These are phyloP conservation scores for Bagarius yarrelli DNA, from an alignment of 2,113 vertebrate genomes.

Conservation along the genomic window DNA sequence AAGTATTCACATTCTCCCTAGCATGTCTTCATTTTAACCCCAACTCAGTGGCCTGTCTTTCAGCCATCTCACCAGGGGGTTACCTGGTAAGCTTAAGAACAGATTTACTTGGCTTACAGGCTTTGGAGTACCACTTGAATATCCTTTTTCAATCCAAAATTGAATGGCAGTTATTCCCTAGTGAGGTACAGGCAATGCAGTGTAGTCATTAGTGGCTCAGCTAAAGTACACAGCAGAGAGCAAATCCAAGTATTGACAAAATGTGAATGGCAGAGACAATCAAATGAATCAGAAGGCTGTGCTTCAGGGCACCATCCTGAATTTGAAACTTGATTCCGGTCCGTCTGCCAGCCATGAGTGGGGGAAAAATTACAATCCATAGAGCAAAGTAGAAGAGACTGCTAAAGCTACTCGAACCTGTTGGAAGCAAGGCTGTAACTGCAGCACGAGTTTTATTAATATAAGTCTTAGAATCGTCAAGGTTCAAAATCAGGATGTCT, in stretches of 20 bases:
- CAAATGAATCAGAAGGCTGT: conserved; percentile 29
- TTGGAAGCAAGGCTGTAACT: neutral
- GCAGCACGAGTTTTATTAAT: neutral
- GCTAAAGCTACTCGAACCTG: neutral
- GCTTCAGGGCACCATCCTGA: neutral
- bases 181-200: conserved; percentile 25
- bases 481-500: neutral
- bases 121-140: conserved; percentile 12
- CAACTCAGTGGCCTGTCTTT: conserved; percentile 32
- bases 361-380: neutral
- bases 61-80: conserved; percentile 44
- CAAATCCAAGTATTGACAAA: conserved; percentile 48
- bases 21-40: neutral
- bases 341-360: neutral
- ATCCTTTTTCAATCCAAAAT: conserved; percentile 36
- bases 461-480: neutral
- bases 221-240: conserved; percentile 42
- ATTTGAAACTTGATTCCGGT: conserved; percentile 22
- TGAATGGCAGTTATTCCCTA: conserved; percentile 33
- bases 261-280: conserved; percentile 33
- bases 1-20: conserved; percentile 10
- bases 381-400: neutral
- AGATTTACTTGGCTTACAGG: conserved; percentile 30
- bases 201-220: conserved; percentile 48
- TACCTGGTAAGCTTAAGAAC: conserved; percentile 33